Evolutionary conservation across 23 tunicate species (phyloP), one percentile per base, ranked within the genome.

Genomic region (Phallusia fumigata): DNA sequence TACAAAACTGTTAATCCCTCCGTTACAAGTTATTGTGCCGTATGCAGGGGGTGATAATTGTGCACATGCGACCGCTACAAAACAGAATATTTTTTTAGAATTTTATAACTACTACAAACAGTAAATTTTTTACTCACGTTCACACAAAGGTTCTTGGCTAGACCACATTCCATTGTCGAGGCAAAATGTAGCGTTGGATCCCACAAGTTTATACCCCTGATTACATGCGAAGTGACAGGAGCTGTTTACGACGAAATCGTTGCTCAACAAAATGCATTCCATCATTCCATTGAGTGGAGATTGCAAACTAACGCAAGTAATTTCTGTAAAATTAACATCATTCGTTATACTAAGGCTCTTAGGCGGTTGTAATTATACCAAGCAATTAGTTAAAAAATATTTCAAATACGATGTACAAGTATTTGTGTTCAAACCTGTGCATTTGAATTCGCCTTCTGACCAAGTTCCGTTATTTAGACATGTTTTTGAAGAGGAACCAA

Each of bases 401-500:
- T n/a, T n/a, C n/a, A n/a, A n/a, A n/a, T n/a, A n/a, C n/a, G n/a
- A n/a, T n/a, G n/a, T n/a, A n/a, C n/a, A n/a, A n/a, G n/a, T 51
- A 15, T 18, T 13, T 51, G 18, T 51, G 58, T 13, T 15, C 69
- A 21, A 47, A 81, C 84, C 34, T 52, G 18, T 18, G 75, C 84
- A 81, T 31, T 51, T 24, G 32, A 65, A 65, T 0, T 81, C 40
- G 34, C n/a, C 75, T 34, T 75, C 79, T 10, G 74, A 49, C 84
- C 84, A 81, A 19, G 75, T 19, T n/a, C 84, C 75, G 18, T 22
- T 35, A 13, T 18, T 19, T 8, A 53, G 35, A 30, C 84, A 81
- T 53, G 30, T 81, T 21, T 65, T 65, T 21, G 35, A 19, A 31
- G 35, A 31, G 8, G 84, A 22, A 31, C 84, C 84, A 81, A 81